Evolutionary conservation across 37 sponge, comb jelly and placozoan genomes (phyloP).

Genomic region (Mnemiopsis leidyi): DNA sequence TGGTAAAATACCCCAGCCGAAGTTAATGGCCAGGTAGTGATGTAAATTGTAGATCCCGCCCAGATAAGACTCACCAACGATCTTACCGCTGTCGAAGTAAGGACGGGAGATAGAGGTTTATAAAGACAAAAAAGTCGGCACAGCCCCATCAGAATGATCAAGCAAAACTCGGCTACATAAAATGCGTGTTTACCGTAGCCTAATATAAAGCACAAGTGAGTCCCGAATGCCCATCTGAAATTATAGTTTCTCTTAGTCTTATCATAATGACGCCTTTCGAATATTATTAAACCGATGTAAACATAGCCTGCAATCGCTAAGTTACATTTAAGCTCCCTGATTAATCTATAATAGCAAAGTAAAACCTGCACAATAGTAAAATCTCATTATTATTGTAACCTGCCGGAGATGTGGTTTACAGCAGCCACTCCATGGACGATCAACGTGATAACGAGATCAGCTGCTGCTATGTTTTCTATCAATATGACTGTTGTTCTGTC

Average conservation of each 20-base stretch:
- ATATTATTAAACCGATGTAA: too few relatives aligned
- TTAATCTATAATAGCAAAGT: too few relatives aligned
- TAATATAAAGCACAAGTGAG: background rate
- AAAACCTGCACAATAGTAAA: too few relatives aligned
- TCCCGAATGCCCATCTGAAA: background rate
- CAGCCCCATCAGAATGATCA: background rate
- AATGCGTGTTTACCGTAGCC: background rate
- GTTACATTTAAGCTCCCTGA: too few relatives aligned
- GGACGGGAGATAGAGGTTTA: background rate
- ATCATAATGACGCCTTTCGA: too few relatives aligned
- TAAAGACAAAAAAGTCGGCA: background rate
- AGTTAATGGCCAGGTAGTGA: background rate
- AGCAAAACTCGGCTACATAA: background rate
- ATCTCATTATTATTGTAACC: too few relatives aligned
- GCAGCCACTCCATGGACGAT: background rate
- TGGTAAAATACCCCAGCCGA: background rate
- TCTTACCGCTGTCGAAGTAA: background rate
- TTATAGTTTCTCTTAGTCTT: too few relatives aligned
- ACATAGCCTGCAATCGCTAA: too few relatives aligned
- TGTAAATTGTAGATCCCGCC: background rate
- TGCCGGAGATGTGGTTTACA: background rate
- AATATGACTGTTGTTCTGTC: background rate
- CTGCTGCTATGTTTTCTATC: slow-evolving; percentile 20
- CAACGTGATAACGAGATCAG: background rate
- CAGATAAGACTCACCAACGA: background rate